Percentiles rank a stretch among this genome's conserved stretches.
phyloP scores from a whole-genome alignment of 2,113 vertebrate species.

The Perca flavescens region DNA sequence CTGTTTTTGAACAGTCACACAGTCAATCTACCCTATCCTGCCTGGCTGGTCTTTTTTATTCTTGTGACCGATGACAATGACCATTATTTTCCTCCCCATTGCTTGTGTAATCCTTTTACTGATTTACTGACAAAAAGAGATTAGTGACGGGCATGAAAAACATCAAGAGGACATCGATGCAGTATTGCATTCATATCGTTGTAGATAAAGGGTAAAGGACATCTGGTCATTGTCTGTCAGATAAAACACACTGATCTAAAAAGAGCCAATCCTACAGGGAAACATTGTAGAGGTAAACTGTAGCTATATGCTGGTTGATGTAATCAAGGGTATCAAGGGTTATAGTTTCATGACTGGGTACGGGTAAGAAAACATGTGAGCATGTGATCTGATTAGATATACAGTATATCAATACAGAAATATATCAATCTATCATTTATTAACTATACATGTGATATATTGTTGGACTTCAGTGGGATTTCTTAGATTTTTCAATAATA shows the following conservation, averaged over 20 bases:
- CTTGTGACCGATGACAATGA: constrained; percentile 16
- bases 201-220: background rate
- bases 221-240: background rate
- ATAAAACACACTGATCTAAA: background rate
- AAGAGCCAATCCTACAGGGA: background rate
- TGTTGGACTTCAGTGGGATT: background rate
- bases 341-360: background rate
- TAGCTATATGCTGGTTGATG: background rate
- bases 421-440: background rate
- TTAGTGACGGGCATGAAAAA: constrained; percentile 50
- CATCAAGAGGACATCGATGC: constrained; percentile 33
- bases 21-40: constrained; percentile 59
- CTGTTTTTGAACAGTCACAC: constrained; percentile 77
- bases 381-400: background rate
- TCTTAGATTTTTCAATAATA: background rate
- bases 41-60: constrained; percentile 63
- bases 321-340: background rate
- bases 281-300: background rate
- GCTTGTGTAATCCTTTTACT: constrained; percentile 58
- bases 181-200: constrained; percentile 26
- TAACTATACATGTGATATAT: background rate
- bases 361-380: background rate
- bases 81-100: constrained; percentile 28
- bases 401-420: background rate
- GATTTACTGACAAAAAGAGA: constrained; percentile 65